These are phyloP conservation scores for Pelobates cultripes DNA, from an alignment of 2,797 vertebrate genomes.

Conservation along the genomic window DNA sequence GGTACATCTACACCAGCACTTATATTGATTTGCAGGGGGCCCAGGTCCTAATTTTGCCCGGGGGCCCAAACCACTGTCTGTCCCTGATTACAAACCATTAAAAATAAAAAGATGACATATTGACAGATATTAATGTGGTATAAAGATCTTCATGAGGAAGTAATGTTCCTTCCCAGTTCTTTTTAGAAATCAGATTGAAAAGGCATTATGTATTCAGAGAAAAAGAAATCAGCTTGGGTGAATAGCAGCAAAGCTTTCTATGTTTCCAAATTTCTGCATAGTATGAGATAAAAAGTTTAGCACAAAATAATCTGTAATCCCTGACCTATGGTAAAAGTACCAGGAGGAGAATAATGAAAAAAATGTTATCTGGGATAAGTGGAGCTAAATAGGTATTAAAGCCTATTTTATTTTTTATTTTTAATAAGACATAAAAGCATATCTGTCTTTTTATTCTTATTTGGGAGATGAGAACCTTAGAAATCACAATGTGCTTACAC, in stretches of 20 bases:
- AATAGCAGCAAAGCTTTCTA: neutral
- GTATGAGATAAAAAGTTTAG: conserved; percentile 7
- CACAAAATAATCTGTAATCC: neutral
- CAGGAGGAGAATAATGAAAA: neutral
- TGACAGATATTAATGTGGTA: too few relatives aligned
- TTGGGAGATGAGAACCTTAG: too few relatives aligned
- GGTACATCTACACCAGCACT: too few relatives aligned
- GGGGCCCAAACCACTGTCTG: too few relatives aligned
- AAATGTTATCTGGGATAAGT: neutral
- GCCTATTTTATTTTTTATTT: too few relatives aligned
- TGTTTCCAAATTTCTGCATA: neutral
- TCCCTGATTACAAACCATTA: too few relatives aligned
- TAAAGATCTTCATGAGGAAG: too few relatives aligned
- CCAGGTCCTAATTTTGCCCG: too few relatives aligned
- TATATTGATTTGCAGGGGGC: too few relatives aligned
- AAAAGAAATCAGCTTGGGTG: conserved; percentile 20
- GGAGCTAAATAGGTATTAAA: neutral
- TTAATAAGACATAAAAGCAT: conserved; percentile 1
- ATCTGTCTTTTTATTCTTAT: neutral
- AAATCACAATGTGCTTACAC: too few relatives aligned
- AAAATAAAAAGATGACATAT: too few relatives aligned
- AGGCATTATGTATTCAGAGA: conserved; percentile 14
- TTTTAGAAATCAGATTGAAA: conserved; percentile 23
- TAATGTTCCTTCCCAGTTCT: neutral
- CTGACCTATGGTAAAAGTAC: neutral